Evolutionary conservation across 2,797 vertebrate species (phyloP).

Genomic region (Poeciliopsis gracilis): DNA sequence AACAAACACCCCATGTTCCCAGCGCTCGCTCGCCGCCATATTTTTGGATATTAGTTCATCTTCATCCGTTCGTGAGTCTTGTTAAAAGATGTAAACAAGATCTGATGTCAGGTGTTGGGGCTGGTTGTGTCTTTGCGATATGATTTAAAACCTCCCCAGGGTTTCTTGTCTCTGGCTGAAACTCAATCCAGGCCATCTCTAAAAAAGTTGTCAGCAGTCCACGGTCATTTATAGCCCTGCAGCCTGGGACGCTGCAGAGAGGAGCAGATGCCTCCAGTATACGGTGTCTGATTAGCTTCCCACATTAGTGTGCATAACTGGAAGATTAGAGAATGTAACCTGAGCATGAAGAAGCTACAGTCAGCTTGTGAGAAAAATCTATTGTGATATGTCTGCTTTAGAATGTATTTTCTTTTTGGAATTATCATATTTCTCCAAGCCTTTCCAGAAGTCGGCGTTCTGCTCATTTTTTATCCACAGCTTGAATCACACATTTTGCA

Average conservation of each 20-base stretch:
- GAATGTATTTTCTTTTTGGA: neutral
- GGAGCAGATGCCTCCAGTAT: conserved; percentile 35
- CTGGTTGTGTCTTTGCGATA: conserved; percentile 32
- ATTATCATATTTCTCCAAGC: neutral
- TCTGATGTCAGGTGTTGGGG: neutral
- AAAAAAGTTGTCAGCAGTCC: conserved; percentile 41
- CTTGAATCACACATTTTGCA: conserved; percentile 14
- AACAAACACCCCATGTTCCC: neutral
- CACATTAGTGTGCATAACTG: conserved; percentile 52
- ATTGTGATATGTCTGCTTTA: conserved; percentile 3
- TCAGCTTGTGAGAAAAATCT: conserved; percentile 15
- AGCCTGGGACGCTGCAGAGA: conserved; percentile 16
- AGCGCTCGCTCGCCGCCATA: neutral
- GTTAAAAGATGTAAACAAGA: neutral
- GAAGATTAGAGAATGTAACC: conserved; percentile 19
- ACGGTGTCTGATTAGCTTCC: conserved; percentile 49
- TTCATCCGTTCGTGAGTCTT: neutral
- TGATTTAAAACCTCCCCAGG: conserved; percentile 39
- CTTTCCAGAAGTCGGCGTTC: neutral
- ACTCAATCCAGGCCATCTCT: conserved; percentile 21
- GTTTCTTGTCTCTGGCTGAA: conserved; percentile 45
- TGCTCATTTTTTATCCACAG: neutral
- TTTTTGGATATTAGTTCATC: neutral
- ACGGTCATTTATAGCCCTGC: conserved; percentile 34
- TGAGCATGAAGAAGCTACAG: neutral